Conservation (phyloP, 2,888 invertebrate genomes). For the Polymixis lichenea region DNA sequence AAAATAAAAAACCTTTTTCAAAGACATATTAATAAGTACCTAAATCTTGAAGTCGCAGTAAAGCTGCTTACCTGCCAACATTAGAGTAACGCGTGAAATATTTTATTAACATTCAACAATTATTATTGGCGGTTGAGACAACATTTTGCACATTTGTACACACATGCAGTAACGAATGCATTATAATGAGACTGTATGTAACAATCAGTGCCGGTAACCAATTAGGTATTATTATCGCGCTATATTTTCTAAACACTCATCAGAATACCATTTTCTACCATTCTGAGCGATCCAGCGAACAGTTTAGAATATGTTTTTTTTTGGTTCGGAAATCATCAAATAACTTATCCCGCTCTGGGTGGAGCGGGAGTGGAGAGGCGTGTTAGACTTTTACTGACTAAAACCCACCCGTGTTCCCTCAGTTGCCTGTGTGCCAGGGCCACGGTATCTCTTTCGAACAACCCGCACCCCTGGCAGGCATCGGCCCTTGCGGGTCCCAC, state of each 20-base stretch:
- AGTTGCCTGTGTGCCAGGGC: no score
- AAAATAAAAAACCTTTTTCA: not conserved
- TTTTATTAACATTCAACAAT: slow-evolving; percentile 57
- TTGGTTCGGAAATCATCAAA: no score
- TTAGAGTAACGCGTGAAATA: slow-evolving; percentile 29
- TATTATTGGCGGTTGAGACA: slow-evolving; percentile 58
- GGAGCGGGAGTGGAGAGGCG: no score
- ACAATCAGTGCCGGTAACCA: slow-evolving; percentile 58
- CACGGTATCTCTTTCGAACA: no score
- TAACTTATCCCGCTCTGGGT: no score
- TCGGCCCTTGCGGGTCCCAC: no score
- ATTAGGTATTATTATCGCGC: slow-evolving; percentile 54
- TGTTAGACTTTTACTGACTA: no score
- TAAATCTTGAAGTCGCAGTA: not conserved
- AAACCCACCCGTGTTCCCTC: no score
- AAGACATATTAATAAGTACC: slow-evolving; percentile 1
- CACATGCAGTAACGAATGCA: slow-evolving; percentile 59
- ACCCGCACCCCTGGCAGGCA: no score
- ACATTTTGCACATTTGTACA: slow-evolving; percentile 52
- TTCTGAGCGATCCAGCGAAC: slow-evolving; percentile 11
- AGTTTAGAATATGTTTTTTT: slow-evolving; percentile 1
- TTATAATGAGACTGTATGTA: slow-evolving; percentile 58
- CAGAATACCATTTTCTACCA: slow-evolving; percentile 24
- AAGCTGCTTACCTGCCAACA: slow-evolving; percentile 19
- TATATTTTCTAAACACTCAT: slow-evolving; percentile 55